These are phyloP conservation scores for Yponomeuta sedellus DNA, from an alignment of 2,888 invertebrate genomes.

Conservation along the genomic window DNA sequence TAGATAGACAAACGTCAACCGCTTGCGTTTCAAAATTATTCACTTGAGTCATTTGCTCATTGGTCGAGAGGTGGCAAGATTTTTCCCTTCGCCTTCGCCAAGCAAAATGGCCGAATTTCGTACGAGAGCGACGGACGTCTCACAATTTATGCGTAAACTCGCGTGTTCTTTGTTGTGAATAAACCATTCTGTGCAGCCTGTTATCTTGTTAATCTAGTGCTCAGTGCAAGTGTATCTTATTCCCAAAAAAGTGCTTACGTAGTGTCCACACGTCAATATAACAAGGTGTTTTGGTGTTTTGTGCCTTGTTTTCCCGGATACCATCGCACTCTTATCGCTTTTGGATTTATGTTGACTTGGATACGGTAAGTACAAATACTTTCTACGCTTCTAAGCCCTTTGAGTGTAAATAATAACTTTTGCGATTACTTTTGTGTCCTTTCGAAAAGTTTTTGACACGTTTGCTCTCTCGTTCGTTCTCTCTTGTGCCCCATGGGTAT, in stretches of 20 bases:
- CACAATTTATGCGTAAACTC: conserved; percentile 45
- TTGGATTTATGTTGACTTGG: conserved; percentile 73
- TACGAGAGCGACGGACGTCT: conserved; percentile 63
- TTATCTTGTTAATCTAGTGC: conserved; percentile 32
- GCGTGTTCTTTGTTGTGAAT: conserved; percentile 52
- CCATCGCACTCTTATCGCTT: conserved; percentile 50
- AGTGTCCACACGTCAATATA: conserved; percentile 34
- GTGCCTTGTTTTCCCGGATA: conserved; percentile 65
- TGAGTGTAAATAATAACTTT: not conserved
- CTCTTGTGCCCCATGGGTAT: not conserved
- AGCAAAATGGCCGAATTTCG: conserved; percentile 67
- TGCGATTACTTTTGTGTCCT: conserved; percentile 32
- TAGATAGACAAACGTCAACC: not conserved
- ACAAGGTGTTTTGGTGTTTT: conserved; percentile 41
- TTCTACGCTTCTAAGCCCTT: not conserved
- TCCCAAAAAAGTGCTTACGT: conserved; percentile 41
- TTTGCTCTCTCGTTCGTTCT: conserved; percentile 37
- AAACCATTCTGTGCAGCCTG: conserved; percentile 50
- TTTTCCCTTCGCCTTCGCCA: conserved; percentile 41
- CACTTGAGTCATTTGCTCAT: conserved; percentile 32
- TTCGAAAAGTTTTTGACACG: conserved; percentile 55
- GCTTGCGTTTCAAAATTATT: not conserved
- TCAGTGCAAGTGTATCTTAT: conserved; percentile 53
- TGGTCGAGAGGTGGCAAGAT: conserved; percentile 22
- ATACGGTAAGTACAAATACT: conserved; percentile 46